Evolutionary conservation across 2,113 vertebrate species (phyloP).

Genomic region (Himantopus leucocephalus): DNA sequence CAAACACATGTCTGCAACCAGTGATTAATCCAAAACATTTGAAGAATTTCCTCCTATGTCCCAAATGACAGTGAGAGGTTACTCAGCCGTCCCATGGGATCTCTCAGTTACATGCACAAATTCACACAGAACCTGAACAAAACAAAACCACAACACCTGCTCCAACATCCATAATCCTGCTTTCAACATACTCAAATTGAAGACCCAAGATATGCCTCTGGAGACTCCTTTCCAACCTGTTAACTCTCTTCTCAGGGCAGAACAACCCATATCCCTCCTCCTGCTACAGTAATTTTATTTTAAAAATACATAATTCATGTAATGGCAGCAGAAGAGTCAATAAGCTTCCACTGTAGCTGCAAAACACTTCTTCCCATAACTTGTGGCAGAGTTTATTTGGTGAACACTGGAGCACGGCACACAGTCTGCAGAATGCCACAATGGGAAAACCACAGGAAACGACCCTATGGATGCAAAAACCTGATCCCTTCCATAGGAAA

Average conservation of each 20-base stretch:
- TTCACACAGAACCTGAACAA: background rate
- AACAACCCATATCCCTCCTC: background rate
- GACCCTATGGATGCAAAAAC: background rate
- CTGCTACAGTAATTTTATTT: background rate
- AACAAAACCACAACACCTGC: background rate
- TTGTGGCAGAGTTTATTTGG: background rate
- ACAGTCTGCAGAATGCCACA: background rate
- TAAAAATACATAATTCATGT: background rate
- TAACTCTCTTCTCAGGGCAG: background rate
- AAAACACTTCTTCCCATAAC: background rate
- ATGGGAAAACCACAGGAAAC: background rate
- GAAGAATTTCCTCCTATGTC: background rate
- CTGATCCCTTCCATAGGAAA: background rate
- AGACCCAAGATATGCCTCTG: background rate
- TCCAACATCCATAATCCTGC: background rate
- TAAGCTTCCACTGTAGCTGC: background rate
- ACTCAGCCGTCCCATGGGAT: background rate
- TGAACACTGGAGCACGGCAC: background rate
- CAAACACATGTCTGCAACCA: fast-evolving
- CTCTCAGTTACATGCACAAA: background rate
- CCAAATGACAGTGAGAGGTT: fast-evolving
- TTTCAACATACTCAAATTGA: background rate
- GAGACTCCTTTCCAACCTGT: background rate
- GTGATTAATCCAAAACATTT: background rate
- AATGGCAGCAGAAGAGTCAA: background rate